Evolutionary conservation across 2,888 invertebrate genomes (phyloP).

Genomic region (Heliothis peltigera): DNA sequence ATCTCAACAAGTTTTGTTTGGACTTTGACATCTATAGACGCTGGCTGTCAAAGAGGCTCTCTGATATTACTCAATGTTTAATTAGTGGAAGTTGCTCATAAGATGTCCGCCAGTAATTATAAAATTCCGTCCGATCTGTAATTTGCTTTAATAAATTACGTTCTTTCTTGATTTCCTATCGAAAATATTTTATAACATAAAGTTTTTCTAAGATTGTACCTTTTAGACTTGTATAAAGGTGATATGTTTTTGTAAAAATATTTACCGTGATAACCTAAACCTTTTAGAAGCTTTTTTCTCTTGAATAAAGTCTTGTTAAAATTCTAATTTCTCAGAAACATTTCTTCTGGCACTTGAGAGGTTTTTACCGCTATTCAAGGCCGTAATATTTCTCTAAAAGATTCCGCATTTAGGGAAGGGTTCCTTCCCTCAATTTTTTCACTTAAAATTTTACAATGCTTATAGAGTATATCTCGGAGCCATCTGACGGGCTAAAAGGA

Average conservation of each 20-base stretch:
- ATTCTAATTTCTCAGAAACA: conserved; percentile 56
- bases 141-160: conserved; percentile 20
- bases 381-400: conserved; percentile 50
- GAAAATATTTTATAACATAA: conserved; percentile 11
- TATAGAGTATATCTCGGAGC: conserved; percentile 56
- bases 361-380: conserved; percentile 47
- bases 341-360: conserved; percentile 45
- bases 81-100: conserved; percentile 33
- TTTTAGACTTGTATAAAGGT: conserved; percentile 28
- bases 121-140: conserved; percentile 19
- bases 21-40: conserved; percentile 42
- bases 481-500: conserved; percentile 70
- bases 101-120: conserved; percentile 13
- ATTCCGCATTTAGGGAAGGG: conserved; percentile 50
- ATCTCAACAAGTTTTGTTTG: conserved; percentile 55
- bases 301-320: conserved; percentile 53
- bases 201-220: conserved; percentile 1
- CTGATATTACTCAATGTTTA: conserved; percentile 27
- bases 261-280: conserved; percentile 48
- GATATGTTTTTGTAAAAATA: conserved; percentile 46
- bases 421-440: conserved; percentile 58
- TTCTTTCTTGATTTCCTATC: conserved; percentile 3
- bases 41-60: conserved; percentile 24
- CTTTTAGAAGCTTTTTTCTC: conserved; percentile 37
- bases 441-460: conserved; percentile 54